Percentiles rank a stretch among this genome's conserved stretches.
Conservation (phyloP, 2,888 invertebrate genomes). For the Xestia rhomboidea region DNA sequence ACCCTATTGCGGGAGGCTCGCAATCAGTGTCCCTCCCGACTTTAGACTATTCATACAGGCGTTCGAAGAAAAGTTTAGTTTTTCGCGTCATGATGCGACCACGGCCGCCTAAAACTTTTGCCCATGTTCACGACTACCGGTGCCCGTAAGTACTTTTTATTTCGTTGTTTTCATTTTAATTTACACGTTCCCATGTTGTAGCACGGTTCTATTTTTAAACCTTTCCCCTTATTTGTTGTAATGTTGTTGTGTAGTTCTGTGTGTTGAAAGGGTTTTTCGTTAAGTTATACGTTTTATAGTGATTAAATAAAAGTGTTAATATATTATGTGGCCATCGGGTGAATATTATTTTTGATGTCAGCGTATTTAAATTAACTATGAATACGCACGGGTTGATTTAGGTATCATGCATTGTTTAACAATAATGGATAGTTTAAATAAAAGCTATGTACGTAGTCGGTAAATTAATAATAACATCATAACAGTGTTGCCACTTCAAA, state of each 20-base stretch:
- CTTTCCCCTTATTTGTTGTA: background rate
- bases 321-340: no score
- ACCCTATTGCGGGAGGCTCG: constrained; percentile 47
- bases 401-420: background rate
- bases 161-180: background rate
- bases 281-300: background rate
- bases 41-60: constrained; percentile 63
- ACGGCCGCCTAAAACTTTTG: constrained; percentile 69
- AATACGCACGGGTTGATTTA: background rate
- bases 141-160: constrained; percentile 75
- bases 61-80: constrained; percentile 34
- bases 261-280: constrained; percentile 5
- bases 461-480: background rate
- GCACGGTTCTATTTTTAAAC: constrained; percentile 32
- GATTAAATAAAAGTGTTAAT: background rate
- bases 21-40: constrained; percentile 67
- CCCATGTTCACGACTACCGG: constrained; percentile 75
- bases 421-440: background rate
- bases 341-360: background rate
- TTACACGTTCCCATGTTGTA: background rate
- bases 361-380: background rate
- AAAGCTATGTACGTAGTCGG: background rate
- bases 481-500: background rate
- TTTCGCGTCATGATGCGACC: constrained; percentile 61
- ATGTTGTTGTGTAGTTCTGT: background rate